phyloP scores from a whole-genome alignment of 1,140 invertebrate genomes.

The Dendroctonus ponderosae region DNA sequence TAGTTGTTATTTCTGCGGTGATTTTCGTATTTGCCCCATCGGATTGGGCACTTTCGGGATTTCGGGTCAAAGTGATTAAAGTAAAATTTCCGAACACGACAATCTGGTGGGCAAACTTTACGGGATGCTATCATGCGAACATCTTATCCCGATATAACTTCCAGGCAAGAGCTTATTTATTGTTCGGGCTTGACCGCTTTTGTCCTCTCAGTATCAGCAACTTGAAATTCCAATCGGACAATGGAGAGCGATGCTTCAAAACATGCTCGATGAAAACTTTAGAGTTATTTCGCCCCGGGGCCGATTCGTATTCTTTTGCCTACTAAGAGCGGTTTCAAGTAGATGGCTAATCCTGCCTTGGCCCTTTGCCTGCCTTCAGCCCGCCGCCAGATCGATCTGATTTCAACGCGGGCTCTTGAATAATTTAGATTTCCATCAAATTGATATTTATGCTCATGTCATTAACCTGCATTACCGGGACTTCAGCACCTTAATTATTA shows the following conservation, averaged over 20 bases:
- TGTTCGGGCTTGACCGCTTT: constrained; percentile 27
- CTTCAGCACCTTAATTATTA: neutral
- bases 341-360: too few relatives aligned
- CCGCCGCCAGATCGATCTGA: too few relatives aligned
- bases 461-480: neutral
- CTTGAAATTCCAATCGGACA: constrained; percentile 31
- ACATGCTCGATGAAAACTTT: constrained; percentile 30
- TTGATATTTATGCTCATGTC: constrained; percentile 1
- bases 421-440: neutral
- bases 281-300: constrained; percentile 21
- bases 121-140: constrained; percentile 16
- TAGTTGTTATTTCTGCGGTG: neutral
- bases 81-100: constrained; percentile 19
- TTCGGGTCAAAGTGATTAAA: constrained; percentile 25
- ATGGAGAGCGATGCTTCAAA: constrained; percentile 28
- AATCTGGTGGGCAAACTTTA: constrained; percentile 17
- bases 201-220: constrained; percentile 22
- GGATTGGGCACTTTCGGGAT: neutral
- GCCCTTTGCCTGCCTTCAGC: too few relatives aligned
- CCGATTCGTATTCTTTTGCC: neutral
- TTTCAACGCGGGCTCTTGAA: too few relatives aligned
- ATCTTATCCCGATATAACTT: constrained; percentile 24
- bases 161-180: constrained; percentile 27
- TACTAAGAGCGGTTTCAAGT: too few relatives aligned
- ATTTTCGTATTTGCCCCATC: neutral